Base-by-base conservation (phyloP, 2,797 vertebrate genomes). In the Eulemur albifrons region DNA sequence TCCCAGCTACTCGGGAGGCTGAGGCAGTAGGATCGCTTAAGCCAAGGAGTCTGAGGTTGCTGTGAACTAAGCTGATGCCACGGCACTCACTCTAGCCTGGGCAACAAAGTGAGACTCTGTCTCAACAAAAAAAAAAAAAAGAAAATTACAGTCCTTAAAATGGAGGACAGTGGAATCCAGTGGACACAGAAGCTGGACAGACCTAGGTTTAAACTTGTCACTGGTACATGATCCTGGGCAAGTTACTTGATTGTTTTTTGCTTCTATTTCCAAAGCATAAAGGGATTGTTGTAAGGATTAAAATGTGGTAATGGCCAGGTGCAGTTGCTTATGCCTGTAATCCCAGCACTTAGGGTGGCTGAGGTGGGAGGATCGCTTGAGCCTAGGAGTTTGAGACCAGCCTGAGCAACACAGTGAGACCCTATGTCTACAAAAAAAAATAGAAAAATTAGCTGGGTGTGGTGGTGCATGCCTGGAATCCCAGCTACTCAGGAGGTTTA, bases 171-270 rank as follows among this genome's bases (percentile, higher is more conserved):
- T 72, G 95, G 76, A 75, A 91, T 30, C 21, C 45, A 50, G 67
- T 32, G 12, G 75, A 82, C 35, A 14, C 32, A 94, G 43, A 93
- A 90, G 81, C 77, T 88, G 13, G 40, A 76, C 23, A 76, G 87
- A 92, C 52, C 48, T 75, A 35, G 13, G 79, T 90, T 80, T 88
- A 90, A 96, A 75, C 72, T 86, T 85, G 25, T 76, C 76, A 87
- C 4, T 72, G 70, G 32, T 40, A 52, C 54, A 43, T 73, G 77
- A 80, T 25, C 59, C 38, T 87, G 45, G 61, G n/a, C 13, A 65
- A 84, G 43, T 72, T 88, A 91, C 48, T 87, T 73, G 38, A 73
- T 52, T 72, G 4, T 81, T 94, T 50, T 85, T 18, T 90, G 32
- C 23, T 84, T 88, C 23, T 32, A 38, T 85, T 35, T 8, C 7